Percentiles rank a stretch among this genome's conserved stretches.
These are phyloP conservation scores for Nudaria mundana DNA, from an alignment of 2,888 invertebrate genomes.

Conservation along the genomic window DNA sequence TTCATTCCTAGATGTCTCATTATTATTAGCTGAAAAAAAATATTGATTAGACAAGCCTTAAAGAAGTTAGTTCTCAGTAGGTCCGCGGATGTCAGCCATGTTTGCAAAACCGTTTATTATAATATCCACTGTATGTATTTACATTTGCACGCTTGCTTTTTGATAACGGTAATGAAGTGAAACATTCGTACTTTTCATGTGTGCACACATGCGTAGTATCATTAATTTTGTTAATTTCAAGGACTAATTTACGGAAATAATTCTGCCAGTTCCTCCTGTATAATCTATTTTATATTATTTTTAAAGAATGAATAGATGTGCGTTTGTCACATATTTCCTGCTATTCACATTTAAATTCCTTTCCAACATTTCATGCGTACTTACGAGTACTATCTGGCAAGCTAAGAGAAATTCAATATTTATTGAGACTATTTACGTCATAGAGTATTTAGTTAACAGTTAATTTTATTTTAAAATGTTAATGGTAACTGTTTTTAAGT, in stretches of 20 bases:
- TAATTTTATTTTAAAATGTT: conserved; percentile 16
- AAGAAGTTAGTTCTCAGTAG: conserved; percentile 32
- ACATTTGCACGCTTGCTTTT: conserved; percentile 45
- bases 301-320: too few relatives aligned
- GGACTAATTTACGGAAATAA: too few relatives aligned
- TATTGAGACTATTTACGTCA: conserved; percentile 16
- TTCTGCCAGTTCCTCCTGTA: too few relatives aligned
- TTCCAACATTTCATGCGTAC: background rate
- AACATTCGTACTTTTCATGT: too few relatives aligned
- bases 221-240: too few relatives aligned
- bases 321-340: too few relatives aligned
- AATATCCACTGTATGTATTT: conserved; percentile 56
- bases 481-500: conserved; percentile 13
- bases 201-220: too few relatives aligned
- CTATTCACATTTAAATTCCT: too few relatives aligned
- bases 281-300: too few relatives aligned
- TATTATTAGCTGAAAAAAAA: conserved; percentile 26
- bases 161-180: conserved; percentile 46
- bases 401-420: conserved; percentile 14
- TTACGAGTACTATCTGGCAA: conserved; percentile 7
- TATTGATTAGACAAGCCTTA: conserved; percentile 28
- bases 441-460: conserved; percentile 13
- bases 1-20: conserved; percentile 6
- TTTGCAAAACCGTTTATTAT: conserved; percentile 58
- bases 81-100: conserved; percentile 47